phyloP scores from a whole-genome alignment of 2,888 invertebrate genomes.

The Phrixothrix hirtus region DNA sequence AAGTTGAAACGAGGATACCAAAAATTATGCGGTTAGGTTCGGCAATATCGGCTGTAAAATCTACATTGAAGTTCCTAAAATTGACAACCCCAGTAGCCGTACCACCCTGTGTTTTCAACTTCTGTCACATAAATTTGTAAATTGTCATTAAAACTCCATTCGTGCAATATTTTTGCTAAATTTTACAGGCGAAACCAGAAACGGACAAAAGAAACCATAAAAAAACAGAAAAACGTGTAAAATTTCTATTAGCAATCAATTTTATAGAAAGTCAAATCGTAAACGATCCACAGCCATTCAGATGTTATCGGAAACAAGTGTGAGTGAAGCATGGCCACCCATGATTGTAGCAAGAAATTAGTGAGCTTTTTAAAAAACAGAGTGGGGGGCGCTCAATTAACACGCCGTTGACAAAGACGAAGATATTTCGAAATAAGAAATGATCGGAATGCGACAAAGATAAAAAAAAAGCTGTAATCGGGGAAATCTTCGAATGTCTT shows the following conservation, averaged over 20 bases:
- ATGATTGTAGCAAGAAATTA: slow-evolving; percentile 34
- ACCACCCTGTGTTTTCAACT: no score
- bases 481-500: slow-evolving; percentile 40
- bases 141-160: no score
- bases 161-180: no score
- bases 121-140: slow-evolving; percentile 27
- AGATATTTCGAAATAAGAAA: slow-evolving; percentile 12
- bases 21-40: no score
- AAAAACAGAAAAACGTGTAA: no score
- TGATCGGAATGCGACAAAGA: slow-evolving; percentile 22
- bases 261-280: slow-evolving; percentile 22
- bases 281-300: slow-evolving; percentile 25
- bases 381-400: slow-evolving; percentile 38
- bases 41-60: no score
- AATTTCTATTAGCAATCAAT: no score
- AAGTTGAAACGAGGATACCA: neutral
- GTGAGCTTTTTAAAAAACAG: slow-evolving; percentile 33
- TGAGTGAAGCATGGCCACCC: slow-evolving; percentile 34
- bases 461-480: slow-evolving; percentile 21
- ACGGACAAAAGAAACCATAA: no score
- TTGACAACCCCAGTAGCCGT: slow-evolving; percentile 17
- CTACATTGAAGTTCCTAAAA: slow-evolving; percentile 8
- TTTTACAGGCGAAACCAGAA: slow-evolving; percentile 2
- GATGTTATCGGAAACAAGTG: slow-evolving; percentile 31
- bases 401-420: slow-evolving; percentile 21